Evolutionary conservation across 2,113 vertebrate species (phyloP).

Genomic region (Nansenia antarctica): DNA sequence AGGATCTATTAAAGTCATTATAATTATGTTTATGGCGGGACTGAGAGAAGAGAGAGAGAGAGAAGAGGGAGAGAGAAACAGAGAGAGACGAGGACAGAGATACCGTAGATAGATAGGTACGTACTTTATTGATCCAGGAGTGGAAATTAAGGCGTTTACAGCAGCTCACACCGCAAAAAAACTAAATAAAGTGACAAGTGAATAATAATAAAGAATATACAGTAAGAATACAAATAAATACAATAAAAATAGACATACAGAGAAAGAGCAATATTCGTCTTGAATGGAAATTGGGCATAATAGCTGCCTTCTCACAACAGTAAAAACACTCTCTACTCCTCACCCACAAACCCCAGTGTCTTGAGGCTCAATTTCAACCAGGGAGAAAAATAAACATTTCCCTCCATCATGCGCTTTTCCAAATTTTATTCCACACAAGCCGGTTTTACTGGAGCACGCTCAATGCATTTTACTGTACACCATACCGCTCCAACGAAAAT

Average conservation of each 20-base stretch:
- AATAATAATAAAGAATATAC: no score
- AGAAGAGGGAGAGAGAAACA: slow-evolving; percentile 21
- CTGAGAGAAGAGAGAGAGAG: neutral
- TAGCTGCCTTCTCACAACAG: neutral
- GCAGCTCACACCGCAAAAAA: no score
- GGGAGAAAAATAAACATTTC: slow-evolving; percentile 61
- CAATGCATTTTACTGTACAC: no score
- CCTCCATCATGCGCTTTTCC: slow-evolving; percentile 59
- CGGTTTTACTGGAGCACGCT: slow-evolving; percentile 54
- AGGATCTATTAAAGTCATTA: slow-evolving; percentile 69
- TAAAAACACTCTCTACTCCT: slow-evolving; percentile 10
- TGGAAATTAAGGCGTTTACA: no score
- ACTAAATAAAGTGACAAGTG: no score
- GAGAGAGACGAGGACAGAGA: slow-evolving; percentile 14
- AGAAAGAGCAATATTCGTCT: neutral
- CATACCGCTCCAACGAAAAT: slow-evolving; percentile 68
- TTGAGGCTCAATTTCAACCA: slow-evolving; percentile 59
- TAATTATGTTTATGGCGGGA: slow-evolving; percentile 61
- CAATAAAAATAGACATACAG: no score
- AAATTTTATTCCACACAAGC: slow-evolving; percentile 66
- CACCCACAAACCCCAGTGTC: slow-evolving; percentile 36
- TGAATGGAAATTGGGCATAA: no score
- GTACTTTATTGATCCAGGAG: no score
- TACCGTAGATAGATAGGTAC: neutral
- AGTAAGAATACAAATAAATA: no score